A percentile compares a stretch with the other conserved stretches of the same genome.
Conservation (phyloP, 2,888 invertebrate genomes). For the Sussaba pulchella region DNA sequence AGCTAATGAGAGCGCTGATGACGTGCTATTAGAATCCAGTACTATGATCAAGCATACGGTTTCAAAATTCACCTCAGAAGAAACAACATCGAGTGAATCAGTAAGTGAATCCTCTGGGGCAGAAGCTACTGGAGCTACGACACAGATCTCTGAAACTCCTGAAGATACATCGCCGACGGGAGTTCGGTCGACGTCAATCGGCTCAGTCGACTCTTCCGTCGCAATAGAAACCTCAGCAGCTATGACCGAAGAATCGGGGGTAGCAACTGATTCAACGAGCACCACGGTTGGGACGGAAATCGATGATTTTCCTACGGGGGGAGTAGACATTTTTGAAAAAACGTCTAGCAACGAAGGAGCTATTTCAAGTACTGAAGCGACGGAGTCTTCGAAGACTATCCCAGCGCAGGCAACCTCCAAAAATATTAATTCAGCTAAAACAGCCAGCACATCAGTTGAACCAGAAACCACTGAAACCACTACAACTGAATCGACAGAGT, state of each 20-base stretch:
- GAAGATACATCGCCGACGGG: slow-evolving; percentile 20
- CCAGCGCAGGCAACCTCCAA: too few relatives aligned
- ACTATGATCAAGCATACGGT: too few relatives aligned
- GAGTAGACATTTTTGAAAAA: neutral
- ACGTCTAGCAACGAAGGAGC: slow-evolving; percentile 1
- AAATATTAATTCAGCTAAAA: neutral
- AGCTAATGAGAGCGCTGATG: neutral
- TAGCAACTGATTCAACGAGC: neutral
- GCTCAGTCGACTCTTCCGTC: slow-evolving; percentile 56
- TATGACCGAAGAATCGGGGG: slow-evolving; percentile 59
- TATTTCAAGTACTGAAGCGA: slow-evolving; percentile 20
- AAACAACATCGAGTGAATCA: neutral
- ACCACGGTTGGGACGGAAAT: slow-evolving; percentile 1
- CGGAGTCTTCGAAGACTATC: too few relatives aligned
- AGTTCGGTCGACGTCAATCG: slow-evolving; percentile 39
- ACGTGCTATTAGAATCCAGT: neutral
- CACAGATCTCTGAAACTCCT: slow-evolving; percentile 62
- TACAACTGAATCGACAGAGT: neutral
- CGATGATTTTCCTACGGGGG: neutral
- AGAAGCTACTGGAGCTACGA: slow-evolving; percentile 28
- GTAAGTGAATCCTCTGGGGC: slow-evolving; percentile 61
- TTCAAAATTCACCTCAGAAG: neutral
- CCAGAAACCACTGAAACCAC: neutral
- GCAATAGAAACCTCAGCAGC: slow-evolving; percentile 46
- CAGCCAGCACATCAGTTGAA: neutral